These are phyloP conservation scores for Caloenas nicobarica DNA, from an alignment of 2,113 vertebrate species.

Conservation along the genomic window DNA sequence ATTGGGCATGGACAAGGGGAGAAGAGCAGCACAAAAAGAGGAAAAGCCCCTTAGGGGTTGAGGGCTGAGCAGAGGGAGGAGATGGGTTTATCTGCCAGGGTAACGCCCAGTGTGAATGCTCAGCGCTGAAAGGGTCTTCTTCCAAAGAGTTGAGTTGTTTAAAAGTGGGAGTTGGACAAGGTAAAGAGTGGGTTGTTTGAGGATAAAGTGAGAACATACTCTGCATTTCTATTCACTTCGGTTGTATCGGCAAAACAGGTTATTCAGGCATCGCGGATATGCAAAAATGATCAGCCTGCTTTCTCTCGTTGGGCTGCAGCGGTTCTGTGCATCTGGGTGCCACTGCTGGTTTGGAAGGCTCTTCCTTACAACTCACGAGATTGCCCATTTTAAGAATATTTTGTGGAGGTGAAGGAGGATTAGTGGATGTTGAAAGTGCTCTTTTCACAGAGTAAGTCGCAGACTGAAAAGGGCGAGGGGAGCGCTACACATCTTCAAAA, in stretches of 20 bases:
- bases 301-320: not conserved
- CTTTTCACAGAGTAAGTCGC: not conserved
- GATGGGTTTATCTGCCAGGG: not conserved
- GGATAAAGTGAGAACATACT: not conserved
- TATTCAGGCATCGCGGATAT: conserved; percentile 9
- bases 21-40: not conserved
- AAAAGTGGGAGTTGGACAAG: not conserved
- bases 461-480: not conserved
- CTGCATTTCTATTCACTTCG: not conserved
- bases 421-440: not conserved
- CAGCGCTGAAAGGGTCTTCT: not conserved
- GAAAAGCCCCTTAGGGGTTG: not conserved
- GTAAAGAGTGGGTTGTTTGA: not conserved
- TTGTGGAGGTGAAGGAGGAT: conserved; percentile 18
- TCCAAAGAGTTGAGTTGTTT: not conserved
- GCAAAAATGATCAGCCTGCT: conserved; percentile 7
- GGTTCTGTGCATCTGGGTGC: not conserved
- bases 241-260: conserved; percentile 41
- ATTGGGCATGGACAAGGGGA: not conserved
- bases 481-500: not conserved
- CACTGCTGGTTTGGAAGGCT: not conserved
- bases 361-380: not conserved
- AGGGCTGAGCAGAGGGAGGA: not conserved
- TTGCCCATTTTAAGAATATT: conserved; percentile 13
- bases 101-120: not conserved